Evolutionary conservation across 2,113 vertebrate species (phyloP).

Genomic region (Fulica atra): DNA sequence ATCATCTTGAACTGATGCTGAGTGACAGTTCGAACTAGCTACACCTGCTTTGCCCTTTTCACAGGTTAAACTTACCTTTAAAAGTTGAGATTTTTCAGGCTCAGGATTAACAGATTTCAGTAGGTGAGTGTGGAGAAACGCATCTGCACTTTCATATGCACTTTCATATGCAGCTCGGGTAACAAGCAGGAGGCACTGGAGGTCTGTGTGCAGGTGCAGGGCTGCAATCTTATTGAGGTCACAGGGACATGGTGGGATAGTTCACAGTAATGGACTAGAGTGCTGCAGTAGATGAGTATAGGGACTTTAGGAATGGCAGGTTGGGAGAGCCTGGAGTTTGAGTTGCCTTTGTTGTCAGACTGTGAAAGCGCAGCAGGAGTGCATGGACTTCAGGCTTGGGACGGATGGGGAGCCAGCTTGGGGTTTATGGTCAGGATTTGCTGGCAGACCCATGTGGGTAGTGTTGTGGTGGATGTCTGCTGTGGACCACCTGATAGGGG

Average conservation of each 20-base stretch:
- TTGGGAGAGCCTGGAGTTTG: rapidly evolving
- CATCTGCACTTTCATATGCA: neutral
- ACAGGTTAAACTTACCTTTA: neutral
- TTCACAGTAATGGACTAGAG: neutral
- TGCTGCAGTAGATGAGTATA: neutral
- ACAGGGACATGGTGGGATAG: neutral
- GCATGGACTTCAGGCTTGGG: neutral
- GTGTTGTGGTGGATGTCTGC: neutral
- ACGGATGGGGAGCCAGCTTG: neutral
- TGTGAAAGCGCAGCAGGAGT: neutral
- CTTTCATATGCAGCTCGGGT: neutral
- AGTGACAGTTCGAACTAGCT: neutral
- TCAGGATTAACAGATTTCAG: neutral
- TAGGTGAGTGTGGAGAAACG: neutral
- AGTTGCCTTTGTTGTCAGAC: neutral
- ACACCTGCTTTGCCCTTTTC: neutral
- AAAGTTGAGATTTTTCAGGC: neutral
- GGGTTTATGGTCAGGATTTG: neutral
- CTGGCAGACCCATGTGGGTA: neutral
- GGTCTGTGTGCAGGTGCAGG: neutral
- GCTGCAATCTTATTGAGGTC: rapidly evolving
- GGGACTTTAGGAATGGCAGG: neutral
- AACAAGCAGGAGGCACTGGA: neutral
- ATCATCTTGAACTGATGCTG: neutral
- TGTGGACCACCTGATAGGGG: neutral